Evolutionary conservation across 2,797 vertebrate genomes (phyloP).

Genomic region (Oreortyx pictus): DNA sequence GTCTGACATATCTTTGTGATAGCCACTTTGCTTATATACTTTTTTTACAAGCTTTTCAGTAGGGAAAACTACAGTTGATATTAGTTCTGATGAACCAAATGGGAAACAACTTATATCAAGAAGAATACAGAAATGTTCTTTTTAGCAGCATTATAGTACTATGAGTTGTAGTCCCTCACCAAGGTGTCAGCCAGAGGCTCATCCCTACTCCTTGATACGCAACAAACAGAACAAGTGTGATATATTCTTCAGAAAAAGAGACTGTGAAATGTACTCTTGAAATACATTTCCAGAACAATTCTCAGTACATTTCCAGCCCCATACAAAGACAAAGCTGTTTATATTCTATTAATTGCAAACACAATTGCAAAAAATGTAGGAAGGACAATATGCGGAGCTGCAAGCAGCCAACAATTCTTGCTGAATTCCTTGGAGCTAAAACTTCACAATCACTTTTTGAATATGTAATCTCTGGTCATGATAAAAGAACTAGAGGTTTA

Average conservation of each 20-base stretch:
- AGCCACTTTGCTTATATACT: not conserved
- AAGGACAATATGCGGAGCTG: not conserved
- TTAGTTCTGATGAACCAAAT: not conserved
- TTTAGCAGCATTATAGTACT: not conserved
- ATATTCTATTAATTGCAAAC: accelerated
- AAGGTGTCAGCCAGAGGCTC: not conserved
- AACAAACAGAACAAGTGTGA: not conserved
- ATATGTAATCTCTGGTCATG: not conserved
- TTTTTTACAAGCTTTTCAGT: not conserved
- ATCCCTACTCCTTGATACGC: not conserved
- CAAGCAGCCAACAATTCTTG: not conserved
- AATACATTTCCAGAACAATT: not conserved
- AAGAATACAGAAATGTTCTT: not conserved
- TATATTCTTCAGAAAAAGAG: not conserved
- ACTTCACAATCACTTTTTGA: not conserved
- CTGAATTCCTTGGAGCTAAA: not conserved
- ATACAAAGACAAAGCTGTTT: not conserved
- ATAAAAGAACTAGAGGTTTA: not conserved
- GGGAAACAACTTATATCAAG: not conserved
- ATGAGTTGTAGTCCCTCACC: not conserved
- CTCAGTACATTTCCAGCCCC: not conserved
- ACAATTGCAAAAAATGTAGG: not conserved
- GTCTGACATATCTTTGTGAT: not conserved
- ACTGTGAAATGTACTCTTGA: not conserved
- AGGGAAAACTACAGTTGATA: not conserved